Evolutionary conservation across 2,113 vertebrate genomes (phyloP).

Genomic region (Pterocles orientalis): DNA sequence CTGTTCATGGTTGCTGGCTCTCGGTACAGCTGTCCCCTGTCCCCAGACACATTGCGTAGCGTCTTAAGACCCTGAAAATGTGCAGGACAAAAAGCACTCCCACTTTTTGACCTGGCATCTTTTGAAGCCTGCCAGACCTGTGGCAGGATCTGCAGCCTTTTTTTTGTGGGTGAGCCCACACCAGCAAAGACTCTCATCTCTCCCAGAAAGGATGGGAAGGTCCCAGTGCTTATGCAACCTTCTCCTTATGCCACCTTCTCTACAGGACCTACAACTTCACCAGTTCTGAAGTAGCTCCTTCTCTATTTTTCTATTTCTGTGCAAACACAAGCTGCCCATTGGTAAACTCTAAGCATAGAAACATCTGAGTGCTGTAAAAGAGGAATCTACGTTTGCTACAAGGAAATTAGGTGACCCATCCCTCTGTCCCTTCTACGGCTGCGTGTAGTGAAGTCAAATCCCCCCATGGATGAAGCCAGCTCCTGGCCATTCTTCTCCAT

Average conservation of each 20-base stretch:
- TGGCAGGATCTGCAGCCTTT: background rate
- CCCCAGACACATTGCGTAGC: background rate
- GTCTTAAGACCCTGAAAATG: background rate
- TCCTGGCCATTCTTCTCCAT: slow-evolving; percentile 18
- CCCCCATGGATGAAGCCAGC: slow-evolving; percentile 20
- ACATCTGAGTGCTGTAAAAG: slow-evolving; percentile 38
- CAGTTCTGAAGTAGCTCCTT: slow-evolving; percentile 28
- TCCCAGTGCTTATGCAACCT: background rate
- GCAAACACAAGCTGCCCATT: slow-evolving; percentile 38
- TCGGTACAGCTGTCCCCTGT: background rate
- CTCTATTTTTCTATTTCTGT: slow-evolving; percentile 49
- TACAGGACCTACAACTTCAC: slow-evolving; percentile 15
- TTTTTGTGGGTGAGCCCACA: background rate
- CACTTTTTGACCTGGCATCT: background rate
- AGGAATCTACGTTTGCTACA: slow-evolving; percentile 58
- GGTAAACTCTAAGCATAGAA: slow-evolving; percentile 45
- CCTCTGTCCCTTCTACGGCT: background rate
- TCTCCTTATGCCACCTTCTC: background rate
- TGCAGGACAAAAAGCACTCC: background rate
- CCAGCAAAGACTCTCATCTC: background rate
- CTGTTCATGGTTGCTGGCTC: fast-evolving
- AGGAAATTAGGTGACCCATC: slow-evolving; percentile 63
- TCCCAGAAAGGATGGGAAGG: background rate
- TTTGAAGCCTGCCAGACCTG: background rate
- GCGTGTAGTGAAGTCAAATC: background rate